Percentiles rank a stretch among this genome's conserved stretches.
These are phyloP conservation scores for Agonopterix alstromeriana DNA, from an alignment of 2,888 invertebrate species.

Conservation along the genomic window DNA sequence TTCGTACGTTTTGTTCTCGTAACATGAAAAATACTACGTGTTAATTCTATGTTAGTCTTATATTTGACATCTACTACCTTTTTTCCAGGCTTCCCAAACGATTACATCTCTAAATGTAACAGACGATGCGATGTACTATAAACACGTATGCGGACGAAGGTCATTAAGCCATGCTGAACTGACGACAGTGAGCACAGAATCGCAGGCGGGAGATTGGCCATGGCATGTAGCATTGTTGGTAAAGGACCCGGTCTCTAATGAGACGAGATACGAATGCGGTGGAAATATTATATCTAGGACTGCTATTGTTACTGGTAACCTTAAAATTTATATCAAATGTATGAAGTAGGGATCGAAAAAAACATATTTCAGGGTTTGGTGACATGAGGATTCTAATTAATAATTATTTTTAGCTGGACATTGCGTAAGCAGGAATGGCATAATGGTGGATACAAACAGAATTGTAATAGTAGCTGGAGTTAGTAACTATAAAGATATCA, in stretches of 20 bases:
- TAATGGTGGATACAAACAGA: constrained; percentile 25
- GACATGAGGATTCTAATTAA: too few species aligned
- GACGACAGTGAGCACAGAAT: constrained; percentile 43
- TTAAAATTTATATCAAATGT: background rate
- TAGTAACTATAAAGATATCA: constrained; percentile 34
- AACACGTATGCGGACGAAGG: constrained; percentile 52
- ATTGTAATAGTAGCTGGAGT: constrained; percentile 51
- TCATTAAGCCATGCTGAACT: constrained; percentile 49
- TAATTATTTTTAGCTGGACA: constrained; percentile 49
- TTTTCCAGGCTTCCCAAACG: constrained; percentile 35
- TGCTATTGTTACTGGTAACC: constrained; percentile 57
- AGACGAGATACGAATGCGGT: constrained; percentile 47
- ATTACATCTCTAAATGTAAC: constrained; percentile 36
- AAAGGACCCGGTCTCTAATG: constrained; percentile 17
- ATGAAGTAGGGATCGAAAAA: too few species aligned
- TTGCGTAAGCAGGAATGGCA: constrained; percentile 34
- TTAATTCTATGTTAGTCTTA: background rate
- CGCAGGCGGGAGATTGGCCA: constrained; percentile 60
- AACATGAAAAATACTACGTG: too few species aligned
- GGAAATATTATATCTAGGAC: constrained; percentile 59
- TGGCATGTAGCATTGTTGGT: constrained; percentile 62
- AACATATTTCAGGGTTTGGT: too few species aligned
- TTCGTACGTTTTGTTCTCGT: too few species aligned
- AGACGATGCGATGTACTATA: constrained; percentile 17
- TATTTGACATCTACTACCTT: background rate